Percentiles rank a stretch among this genome's conserved stretches.
Conservation (phyloP, 2,888 invertebrate species). For the Fragum whitleyi region DNA sequence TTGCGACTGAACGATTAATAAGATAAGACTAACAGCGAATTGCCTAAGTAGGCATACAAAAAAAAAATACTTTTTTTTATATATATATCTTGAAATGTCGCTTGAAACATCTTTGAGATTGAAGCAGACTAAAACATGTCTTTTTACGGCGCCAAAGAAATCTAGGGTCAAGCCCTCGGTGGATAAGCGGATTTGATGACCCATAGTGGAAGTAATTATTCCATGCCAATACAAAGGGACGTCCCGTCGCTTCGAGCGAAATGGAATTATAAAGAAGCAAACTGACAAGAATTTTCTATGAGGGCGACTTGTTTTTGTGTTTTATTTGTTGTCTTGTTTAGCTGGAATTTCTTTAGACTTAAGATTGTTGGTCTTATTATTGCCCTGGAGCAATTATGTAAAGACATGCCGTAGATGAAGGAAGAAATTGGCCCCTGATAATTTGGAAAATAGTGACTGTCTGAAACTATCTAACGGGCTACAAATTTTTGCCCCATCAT, state of each 20-base stretch:
- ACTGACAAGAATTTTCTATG: slow-evolving; percentile 25
- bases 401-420: neutral
- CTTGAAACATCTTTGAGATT: too few species aligned
- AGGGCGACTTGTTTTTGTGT: slow-evolving; percentile 23
- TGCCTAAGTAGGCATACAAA: too few species aligned
- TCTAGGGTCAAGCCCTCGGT: neutral
- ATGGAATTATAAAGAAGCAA: slow-evolving; percentile 47
- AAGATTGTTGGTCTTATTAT: neutral
- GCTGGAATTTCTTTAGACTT: neutral
- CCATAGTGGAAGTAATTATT: slow-evolving; percentile 49
- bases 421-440: too few species aligned
- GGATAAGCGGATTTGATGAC: slow-evolving; percentile 33
- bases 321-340: slow-evolving; percentile 11
- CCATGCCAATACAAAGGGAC: slow-evolving; percentile 60
- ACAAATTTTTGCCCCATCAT: too few species aligned
- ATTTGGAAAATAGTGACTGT: too few species aligned
- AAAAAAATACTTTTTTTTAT: too few species aligned
- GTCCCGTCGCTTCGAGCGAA: slow-evolving; percentile 52
- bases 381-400: neutral
- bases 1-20: too few species aligned
- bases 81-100: too few species aligned
- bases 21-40: too few species aligned
- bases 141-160: neutral
- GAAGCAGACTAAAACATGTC: too few species aligned
- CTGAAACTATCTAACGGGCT: too few species aligned